Evolutionary conservation across 2,888 invertebrate species (phyloP), one percentile per base, ranked within the genome.

Genomic region (Adelphocoris suturalis): DNA sequence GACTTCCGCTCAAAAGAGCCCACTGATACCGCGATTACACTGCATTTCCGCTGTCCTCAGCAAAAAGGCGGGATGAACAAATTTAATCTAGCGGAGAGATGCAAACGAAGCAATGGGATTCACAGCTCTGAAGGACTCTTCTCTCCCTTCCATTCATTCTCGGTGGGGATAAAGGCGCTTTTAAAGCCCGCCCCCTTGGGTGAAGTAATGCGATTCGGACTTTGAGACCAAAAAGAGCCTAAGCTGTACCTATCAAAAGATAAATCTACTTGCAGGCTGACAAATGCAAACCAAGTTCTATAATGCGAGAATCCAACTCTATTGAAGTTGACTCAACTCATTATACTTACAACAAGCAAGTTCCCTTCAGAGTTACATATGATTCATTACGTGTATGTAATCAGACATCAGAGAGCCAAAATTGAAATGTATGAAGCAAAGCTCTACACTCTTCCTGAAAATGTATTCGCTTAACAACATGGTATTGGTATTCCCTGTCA

Each of bases 21-120:
- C 4, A 16, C n/a, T 57, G 57, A 57, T 57, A 57, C 57, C 57
- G 52, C 16, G n/a, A n/a, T 57, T 57, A 16, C 16, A 57, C 57
- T 57, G 57, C 57, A 14, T 68, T 68, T 68, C 61, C 61, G 61
- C 68, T 68, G 68, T 68, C 68, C 68, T 68, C 9, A 23, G 23
- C 68, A 68, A 23, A 23, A 68, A 68, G 1, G 68, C 11, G 57
- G 57, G n/a, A 57, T 0, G 23, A 68, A 68, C 68, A 7, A 68
- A 23, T 68, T 68, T 68, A 68, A 68, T 68, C 68, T 68, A 68
- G 68, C 4, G 68, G 68, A 68, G 19, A 68, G 68, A 68, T 68
- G 68, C 68, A 23, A 68, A 68, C 68, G 68, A 68, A 68, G 68
- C 68, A 68, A 23, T 68, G 68, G 68, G 23, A 68, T 68, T 68